Base-by-base conservation (phyloP, 1,140 invertebrate genomes). In the Bombyx mandarina region DNA sequence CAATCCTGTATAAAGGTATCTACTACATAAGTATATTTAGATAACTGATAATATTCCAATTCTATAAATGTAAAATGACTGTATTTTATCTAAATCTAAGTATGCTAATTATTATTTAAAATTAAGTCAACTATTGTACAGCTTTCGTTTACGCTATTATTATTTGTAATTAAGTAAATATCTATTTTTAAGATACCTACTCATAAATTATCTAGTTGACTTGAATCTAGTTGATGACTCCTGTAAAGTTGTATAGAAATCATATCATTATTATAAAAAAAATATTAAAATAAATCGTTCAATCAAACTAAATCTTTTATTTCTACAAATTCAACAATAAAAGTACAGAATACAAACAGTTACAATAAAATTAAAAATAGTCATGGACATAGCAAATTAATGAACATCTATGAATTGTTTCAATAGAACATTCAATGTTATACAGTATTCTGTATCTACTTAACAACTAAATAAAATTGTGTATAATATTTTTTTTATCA, bases 261-360 rank as follows among this genome's bases (percentile, higher is more conserved):
- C 82, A 86, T 86, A 86, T 86, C 82, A 82, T 75, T 82, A 82
- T 84, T 81, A 82, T 86, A 78, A 82, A 35, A 84, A 86, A 82
- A 86, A 78, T 80, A 81, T 79, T 79, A 75, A 82, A 86, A 82
- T 84, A 58, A 86, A 86, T 79, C 80, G 81, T 84, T 86, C 81
- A 82, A 86, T 86, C 78, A 79, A 75, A 55, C 58, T 52, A 56
- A 47, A 52, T 61, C 56, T 74, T 69, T 69, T 70, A 67, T 71
- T 73, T 56, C 10, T 63, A 65, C 46, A 47, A 47, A 48, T 8
- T 51, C 22, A 12, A 8, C 22, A 12, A 42, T 35, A 35, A 35
- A 35, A 35, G 26, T 35, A 35, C 1, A 35, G 26, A 35, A 35
- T 35, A 35, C 2, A 5, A 35, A 35, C 2, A 2, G 26, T 35